Evolutionary conservation across 2,888 invertebrate genomes (phyloP).

Genomic region (Muschampia plurimacula): DNA sequence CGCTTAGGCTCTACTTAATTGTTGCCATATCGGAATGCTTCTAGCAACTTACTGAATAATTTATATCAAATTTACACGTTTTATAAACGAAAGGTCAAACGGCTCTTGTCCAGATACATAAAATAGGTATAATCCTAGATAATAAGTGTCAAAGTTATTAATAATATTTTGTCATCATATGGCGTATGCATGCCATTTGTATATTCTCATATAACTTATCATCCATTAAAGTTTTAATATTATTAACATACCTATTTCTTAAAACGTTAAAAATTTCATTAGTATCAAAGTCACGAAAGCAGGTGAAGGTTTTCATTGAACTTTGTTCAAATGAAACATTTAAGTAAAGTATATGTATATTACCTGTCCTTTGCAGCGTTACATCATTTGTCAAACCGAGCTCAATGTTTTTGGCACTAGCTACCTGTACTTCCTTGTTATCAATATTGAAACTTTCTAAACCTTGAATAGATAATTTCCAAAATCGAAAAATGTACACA

Average conservation of each 20-base stretch:
- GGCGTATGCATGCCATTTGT: background rate
- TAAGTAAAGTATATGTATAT: background rate
- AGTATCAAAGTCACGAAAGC: conserved; percentile 62
- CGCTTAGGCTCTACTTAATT: conserved; percentile 19
- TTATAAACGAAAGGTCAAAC: background rate
- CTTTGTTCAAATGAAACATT: conserved; percentile 27
- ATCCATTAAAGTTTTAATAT: background rate
- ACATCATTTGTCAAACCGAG: conserved; percentile 46
- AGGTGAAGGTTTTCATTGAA: conserved; percentile 59
- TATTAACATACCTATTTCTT: background rate
- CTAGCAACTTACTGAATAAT: background rate
- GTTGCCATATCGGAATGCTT: conserved; percentile 5
- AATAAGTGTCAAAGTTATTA: background rate
- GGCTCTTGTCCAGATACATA: background rate
- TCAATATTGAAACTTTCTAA: conserved; percentile 42
- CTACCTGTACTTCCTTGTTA: conserved; percentile 41
- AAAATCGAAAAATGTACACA: background rate
- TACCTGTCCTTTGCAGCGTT: conserved; percentile 23
- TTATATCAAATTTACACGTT: background rate
- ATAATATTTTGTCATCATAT: background rate
- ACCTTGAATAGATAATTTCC: conserved; percentile 8
- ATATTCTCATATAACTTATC: background rate
- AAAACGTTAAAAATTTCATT: conserved; percentile 21
- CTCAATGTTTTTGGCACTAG: conserved; percentile 42
- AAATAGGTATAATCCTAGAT: background rate